Evolutionary conservation across 2,888 invertebrate species (phyloP), one percentile per base, ranked within the genome.

Genomic region (Metacarcinus magister): DNA sequence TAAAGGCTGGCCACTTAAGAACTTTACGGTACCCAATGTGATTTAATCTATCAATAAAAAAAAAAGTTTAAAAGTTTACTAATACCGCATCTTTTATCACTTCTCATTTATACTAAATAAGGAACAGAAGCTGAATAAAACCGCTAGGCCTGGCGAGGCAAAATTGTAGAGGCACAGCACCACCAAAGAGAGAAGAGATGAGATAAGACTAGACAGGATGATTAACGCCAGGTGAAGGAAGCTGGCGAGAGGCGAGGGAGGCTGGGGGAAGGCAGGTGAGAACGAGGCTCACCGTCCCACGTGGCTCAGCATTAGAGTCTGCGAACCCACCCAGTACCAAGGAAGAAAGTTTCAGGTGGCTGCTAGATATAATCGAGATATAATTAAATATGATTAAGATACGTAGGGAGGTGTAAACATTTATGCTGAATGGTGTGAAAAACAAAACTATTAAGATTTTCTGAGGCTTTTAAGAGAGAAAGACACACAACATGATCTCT

Each of bases 161-260:
- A 75, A 75, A n/a, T 23, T 75, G 28, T 23, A n/a, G 75, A 75
- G 28, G 28, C 3, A 7, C 19, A 28, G 8, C 75, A 75, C 28
- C 75, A 28, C 28, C 75, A 75, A n/a, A 8, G 19, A 28, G 28
- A 23, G 28, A 75, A 75, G 23, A 87, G 87, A 87, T 87, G 87
- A 87, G 39, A 87, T 87, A 87, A 87, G 87, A 87, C 87, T 87
- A 87, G 87, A 87, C 87, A 39, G 39, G 39, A 39, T 87, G 87
- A 87, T 87, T 87, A 87, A 39, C 87, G 87, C 39, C 87, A 87
- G 87, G 87, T 87, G 87, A 87, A 87, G 87, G 87, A 32, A 87
- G 39, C 87, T 32, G 87, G 75, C 28, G 87, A 87, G 87, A 87
- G 39, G 87, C 32, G 39, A 39, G 39, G 87, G 87, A 87, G 87